These are phyloP conservation scores for Palythoa heliodiscus DNA, from an alignment of 92 coral and sea anemone species.

Conservation along the genomic window DNA sequence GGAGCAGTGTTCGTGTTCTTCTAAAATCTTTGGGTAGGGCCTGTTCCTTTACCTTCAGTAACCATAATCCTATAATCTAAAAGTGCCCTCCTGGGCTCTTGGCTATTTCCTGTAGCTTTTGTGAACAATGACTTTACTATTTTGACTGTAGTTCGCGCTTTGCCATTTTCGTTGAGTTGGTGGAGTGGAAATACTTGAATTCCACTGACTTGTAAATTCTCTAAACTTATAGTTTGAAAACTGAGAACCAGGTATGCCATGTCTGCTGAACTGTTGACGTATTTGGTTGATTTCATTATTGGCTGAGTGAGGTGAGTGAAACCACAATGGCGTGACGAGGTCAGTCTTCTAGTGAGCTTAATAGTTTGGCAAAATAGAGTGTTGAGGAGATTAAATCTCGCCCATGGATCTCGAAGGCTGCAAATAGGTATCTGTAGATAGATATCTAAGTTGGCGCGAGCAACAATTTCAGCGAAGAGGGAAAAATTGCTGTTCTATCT, in stretches of 20 bases:
- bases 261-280: conserved; percentile 42
- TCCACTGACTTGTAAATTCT: conserved; percentile 33
- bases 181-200: conserved; percentile 15
- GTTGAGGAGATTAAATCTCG: conserved; percentile 19
- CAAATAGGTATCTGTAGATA: no score
- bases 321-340: conserved; percentile 53
- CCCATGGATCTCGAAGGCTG: conserved; percentile 6
- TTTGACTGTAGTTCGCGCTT: no score
- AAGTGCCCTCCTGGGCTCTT: conserved; percentile 58
- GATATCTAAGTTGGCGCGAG: no score
- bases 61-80: conserved; percentile 55
- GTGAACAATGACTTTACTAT: conserved; percentile 51
- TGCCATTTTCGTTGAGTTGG: no score
- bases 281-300: conserved; percentile 49
- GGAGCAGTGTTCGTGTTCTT: not conserved
- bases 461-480: no score
- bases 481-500: no score
- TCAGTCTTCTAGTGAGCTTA: conserved; percentile 5
- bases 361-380: conserved; percentile 31
- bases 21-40: conserved; percentile 32
- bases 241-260: conserved; percentile 60
- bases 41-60: conserved; percentile 42
- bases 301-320: conserved; percentile 52
- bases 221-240: not conserved
- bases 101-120: conserved; percentile 54